Evolutionary conservation across 1,140 invertebrate genomes (phyloP).

Genomic region (Drosophila mauritiana): DNA sequence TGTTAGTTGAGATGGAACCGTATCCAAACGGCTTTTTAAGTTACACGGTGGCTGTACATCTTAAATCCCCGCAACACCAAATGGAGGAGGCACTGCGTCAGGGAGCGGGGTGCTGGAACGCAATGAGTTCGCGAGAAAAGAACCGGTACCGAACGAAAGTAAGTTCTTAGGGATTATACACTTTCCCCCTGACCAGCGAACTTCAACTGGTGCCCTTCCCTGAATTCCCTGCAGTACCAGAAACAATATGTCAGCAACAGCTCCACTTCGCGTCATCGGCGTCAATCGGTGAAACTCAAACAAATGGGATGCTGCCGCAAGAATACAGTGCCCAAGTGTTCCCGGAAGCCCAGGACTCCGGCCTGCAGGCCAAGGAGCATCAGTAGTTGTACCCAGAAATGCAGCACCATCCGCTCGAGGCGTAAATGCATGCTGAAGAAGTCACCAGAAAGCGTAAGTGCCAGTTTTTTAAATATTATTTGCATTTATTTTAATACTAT

Average conservation of each 20-base stretch:
- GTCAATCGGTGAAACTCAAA: not conserved
- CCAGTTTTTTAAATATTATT: no score
- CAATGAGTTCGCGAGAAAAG: not conserved
- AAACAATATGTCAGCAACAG: not conserved
- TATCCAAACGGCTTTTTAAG: slow-evolving; percentile 1
- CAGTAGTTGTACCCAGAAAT: not conserved
- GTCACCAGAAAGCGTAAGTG: not conserved
- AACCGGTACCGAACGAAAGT: not conserved
- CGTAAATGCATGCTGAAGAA: not conserved
- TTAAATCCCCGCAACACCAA: not conserved
- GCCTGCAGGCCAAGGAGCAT: not conserved
- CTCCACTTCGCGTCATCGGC: not conserved
- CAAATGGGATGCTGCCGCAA: not conserved
- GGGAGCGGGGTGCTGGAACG: not conserved
- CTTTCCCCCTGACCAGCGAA: no score
- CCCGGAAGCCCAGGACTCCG: no score
- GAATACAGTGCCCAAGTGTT: not conserved
- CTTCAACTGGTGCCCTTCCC: no score
- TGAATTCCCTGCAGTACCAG: not conserved
- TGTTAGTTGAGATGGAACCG: not conserved
- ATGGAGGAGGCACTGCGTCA: not conserved
- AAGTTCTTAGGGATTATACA: not conserved
- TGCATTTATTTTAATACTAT: no score
- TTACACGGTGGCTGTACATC: not conserved
- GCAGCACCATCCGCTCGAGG: not conserved